phyloP scores from a whole-genome alignment of 2,888 invertebrate genomes.

The Notodonta ziczac region DNA sequence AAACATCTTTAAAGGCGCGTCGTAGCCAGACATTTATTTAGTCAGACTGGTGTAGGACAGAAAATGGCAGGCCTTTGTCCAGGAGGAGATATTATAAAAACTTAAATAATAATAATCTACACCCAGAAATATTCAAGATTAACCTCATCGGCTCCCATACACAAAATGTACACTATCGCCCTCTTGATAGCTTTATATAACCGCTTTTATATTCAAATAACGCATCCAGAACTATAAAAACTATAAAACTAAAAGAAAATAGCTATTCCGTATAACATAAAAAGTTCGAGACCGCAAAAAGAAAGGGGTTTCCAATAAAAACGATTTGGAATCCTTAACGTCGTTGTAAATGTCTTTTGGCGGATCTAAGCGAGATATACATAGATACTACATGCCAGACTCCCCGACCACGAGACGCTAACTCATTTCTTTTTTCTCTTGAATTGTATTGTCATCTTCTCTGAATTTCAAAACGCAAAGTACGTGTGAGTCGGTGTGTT shows the following conservation, averaged over 20 bases:
- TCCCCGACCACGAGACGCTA: not conserved
- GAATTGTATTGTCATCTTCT: too few species aligned
- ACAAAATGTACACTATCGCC: not conserved
- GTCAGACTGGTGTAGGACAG: too few species aligned
- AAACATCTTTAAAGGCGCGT: too few species aligned
- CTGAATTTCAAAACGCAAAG: too few species aligned
- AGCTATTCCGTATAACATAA: slow-evolving; percentile 31
- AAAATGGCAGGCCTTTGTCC: too few species aligned
- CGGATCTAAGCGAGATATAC: slow-evolving; percentile 7
- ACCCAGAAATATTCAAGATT: too few species aligned
- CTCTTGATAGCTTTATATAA: not conserved
- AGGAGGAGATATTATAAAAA: too few species aligned
- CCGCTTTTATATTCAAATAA: slow-evolving; percentile 8
- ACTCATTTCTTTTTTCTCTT: not conserved
- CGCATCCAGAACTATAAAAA: slow-evolving; percentile 7
- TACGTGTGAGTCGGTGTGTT: too few species aligned
- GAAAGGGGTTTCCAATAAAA: slow-evolving; percentile 38
- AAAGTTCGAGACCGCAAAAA: slow-evolving; percentile 33
- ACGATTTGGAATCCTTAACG: slow-evolving; percentile 39
- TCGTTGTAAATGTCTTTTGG: slow-evolving; percentile 36
- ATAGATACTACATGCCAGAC: not conserved
- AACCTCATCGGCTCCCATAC: not conserved
- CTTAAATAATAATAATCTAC: too few species aligned
- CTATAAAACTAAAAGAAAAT: slow-evolving; percentile 17
- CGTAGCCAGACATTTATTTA: too few species aligned